Evolutionary conservation across 2,888 invertebrate species (phyloP).

Genomic region (Trilocha varians): DNA sequence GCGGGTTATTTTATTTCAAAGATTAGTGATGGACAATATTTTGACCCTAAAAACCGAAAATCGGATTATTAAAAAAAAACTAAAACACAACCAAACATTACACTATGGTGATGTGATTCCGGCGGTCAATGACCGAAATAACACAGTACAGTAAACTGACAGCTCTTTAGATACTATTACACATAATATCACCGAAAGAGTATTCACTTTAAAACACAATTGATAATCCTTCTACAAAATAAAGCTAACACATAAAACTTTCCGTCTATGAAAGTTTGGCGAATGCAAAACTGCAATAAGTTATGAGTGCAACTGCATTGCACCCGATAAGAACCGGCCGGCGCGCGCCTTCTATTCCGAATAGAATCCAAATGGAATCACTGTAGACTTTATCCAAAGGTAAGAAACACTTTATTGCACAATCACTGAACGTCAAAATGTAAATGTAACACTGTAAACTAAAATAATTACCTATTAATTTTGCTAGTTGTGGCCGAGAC

Average conservation of each 20-base stretch:
- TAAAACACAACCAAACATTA: conserved; percentile 39
- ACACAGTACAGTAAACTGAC: conserved; percentile 63
- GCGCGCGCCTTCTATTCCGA: conserved; percentile 66
- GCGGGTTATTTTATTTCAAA: conserved; percentile 54
- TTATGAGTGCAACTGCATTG: conserved; percentile 73
- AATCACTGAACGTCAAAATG: conserved; percentile 48
- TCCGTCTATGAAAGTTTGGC: conserved; percentile 65
- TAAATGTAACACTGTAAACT: conserved; percentile 58
- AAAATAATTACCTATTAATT: conserved; percentile 75
- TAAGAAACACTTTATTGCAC: conserved; percentile 53
- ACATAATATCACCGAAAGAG: conserved; percentile 53
- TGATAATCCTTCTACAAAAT: conserved; percentile 41
- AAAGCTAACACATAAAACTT: conserved; percentile 60
- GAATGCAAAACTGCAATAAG: conserved; percentile 73
- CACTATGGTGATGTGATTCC: conserved; percentile 62
- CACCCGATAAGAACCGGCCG: conserved; percentile 73
- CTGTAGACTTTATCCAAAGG: conserved; percentile 38
- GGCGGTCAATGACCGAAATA: conserved; percentile 74
- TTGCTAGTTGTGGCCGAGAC: conserved; percentile 75
- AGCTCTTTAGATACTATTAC: conserved; percentile 52
- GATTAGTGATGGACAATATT: conserved; percentile 57
- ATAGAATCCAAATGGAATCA: conserved; percentile 62
- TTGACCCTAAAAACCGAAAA: conserved; percentile 58
- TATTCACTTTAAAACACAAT: conserved; percentile 59
- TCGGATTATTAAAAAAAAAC: conserved; percentile 46